Conservation (phyloP, 2,888 invertebrate species). For the Crocallis elinguaria region DNA sequence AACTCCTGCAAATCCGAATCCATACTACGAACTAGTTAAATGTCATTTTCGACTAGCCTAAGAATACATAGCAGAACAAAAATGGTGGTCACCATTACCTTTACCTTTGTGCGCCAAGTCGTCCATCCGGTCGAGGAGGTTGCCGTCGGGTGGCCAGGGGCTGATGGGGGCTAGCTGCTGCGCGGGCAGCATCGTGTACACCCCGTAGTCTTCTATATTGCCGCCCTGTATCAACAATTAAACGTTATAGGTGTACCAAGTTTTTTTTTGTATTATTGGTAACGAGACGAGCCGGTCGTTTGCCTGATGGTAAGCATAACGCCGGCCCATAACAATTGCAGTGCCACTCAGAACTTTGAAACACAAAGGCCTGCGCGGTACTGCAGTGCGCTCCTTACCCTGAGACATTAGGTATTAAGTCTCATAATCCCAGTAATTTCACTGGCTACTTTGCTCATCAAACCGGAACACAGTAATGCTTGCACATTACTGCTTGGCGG, state of each 20-base stretch:
- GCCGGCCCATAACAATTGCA: no score
- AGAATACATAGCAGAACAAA: conserved; percentile 1
- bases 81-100: conserved; percentile 82
- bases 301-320: no score
- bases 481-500: no score
- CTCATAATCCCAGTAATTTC: no score
- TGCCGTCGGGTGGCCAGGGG: conserved; percentile 92
- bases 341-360: no score
- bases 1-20: neutral
- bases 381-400: no score
- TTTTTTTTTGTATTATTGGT: no score
- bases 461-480: no score
- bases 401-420: no score
- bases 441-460: no score
- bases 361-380: no score
- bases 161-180: conserved; percentile 92
- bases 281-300: no score
- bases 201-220: conserved; percentile 83
- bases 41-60: neutral
- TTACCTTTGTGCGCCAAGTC: conserved; percentile 95
- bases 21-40: neutral
- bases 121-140: conserved; percentile 92
- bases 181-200: conserved; percentile 90
- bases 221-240: conserved; percentile 55
- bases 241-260: neutral